phyloP scores from a whole-genome alignment of 2,888 invertebrate species.

The Noctua janthina region DNA sequence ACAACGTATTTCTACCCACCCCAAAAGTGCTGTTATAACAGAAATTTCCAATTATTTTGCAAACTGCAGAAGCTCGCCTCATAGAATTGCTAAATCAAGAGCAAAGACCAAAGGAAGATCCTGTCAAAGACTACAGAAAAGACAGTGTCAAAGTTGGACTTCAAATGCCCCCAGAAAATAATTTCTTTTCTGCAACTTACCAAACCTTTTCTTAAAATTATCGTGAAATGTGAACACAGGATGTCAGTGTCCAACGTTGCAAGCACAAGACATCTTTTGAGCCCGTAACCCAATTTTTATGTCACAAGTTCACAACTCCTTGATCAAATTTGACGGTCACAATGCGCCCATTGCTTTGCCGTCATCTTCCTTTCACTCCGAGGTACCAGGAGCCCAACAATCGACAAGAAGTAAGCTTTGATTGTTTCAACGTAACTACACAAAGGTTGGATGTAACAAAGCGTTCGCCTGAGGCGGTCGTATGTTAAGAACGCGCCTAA shows the following conservation, averaged over 20 bases:
- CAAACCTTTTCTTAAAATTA: background rate
- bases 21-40: background rate
- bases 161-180: background rate
- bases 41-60: background rate
- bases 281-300: constrained; percentile 43
- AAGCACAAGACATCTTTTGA: constrained; percentile 43
- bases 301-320: constrained; percentile 40
- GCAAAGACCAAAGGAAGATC: background rate
- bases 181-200: background rate
- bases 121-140: background rate
- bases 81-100: background rate
- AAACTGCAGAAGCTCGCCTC: background rate
- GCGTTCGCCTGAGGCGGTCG: constrained; percentile 82
- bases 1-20: background rate
- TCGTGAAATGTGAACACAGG: constrained; percentile 32
- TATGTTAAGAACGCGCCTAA: constrained; percentile 86
- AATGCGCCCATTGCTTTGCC: constrained; percentile 56
- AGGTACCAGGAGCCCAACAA: constrained; percentile 76
- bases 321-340: constrained; percentile 63
- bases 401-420: constrained; percentile 83
- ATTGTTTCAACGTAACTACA: constrained; percentile 73
- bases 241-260: constrained; percentile 17
- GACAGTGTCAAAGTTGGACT: background rate
- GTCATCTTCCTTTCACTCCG: constrained; percentile 62
- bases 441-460: constrained; percentile 85